These are phyloP conservation scores for Archivesica marissinica DNA, from an alignment of 1,140 invertebrate species.

Conservation along the genomic window DNA sequence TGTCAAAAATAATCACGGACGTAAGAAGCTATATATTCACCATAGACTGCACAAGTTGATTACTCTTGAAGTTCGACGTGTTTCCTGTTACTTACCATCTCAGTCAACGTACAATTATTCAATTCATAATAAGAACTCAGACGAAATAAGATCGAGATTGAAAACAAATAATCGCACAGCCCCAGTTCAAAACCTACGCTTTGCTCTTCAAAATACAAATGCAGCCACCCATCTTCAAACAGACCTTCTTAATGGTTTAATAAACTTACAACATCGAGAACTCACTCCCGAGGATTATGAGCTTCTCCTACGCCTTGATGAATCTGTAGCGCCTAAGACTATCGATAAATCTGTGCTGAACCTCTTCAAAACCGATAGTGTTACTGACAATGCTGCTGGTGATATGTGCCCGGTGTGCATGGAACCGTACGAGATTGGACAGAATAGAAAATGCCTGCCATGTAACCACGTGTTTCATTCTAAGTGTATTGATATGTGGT, in stretches of 20 bases:
- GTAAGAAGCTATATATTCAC: conserved; percentile 76
- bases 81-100: conserved; percentile 63
- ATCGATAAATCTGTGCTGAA: conserved; percentile 64
- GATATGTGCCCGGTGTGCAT: conserved; percentile 78
- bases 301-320: conserved; percentile 76
- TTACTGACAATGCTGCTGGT: conserved; percentile 60
- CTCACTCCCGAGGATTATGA: conserved; percentile 81
- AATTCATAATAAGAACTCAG: conserved; percentile 27
- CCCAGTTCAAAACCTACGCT: conserved; percentile 70
- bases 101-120: conserved; percentile 42
- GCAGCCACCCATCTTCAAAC: conserved; percentile 62
- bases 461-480: conserved; percentile 79
- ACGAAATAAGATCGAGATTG: conserved; percentile 40
- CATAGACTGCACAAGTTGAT: conserved; percentile 75
- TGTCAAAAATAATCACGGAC: conserved; percentile 76
- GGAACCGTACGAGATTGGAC: conserved; percentile 75
- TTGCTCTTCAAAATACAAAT: conserved; percentile 72
- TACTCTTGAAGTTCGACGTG: conserved; percentile 66
- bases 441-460: conserved; percentile 77
- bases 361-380: conserved; percentile 72
- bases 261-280: conserved; percentile 77
- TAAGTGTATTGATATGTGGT: conserved; percentile 79
- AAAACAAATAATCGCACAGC: conserved; percentile 2
- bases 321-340: conserved; percentile 78
- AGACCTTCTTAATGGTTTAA: conserved; percentile 69